Evolutionary conservation across 2,888 invertebrate genomes (phyloP).

Genomic region (Callinectes sapidus): DNA sequence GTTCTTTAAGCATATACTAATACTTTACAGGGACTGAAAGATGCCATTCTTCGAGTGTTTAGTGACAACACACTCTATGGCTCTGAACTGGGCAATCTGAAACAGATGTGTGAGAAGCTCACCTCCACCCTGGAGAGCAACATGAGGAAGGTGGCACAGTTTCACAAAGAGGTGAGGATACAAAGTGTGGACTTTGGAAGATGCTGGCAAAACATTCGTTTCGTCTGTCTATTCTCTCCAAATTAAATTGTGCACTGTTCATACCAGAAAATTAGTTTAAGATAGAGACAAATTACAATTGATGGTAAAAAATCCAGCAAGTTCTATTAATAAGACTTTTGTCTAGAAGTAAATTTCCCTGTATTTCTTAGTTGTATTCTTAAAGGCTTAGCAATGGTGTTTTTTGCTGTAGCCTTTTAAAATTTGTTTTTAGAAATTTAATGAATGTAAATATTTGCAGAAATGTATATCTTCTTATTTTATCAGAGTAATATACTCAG

Average conservation of each 20-base stretch:
- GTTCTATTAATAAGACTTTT: too few relatives aligned
- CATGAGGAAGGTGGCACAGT: slow-evolving; percentile 69
- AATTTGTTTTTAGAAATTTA: too few relatives aligned
- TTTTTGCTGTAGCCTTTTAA: too few relatives aligned
- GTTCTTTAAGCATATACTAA: background rate
- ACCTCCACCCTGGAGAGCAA: slow-evolving; percentile 66
- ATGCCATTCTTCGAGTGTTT: slow-evolving; percentile 61
- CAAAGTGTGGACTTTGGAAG: background rate
- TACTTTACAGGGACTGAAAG: slow-evolving; percentile 61
- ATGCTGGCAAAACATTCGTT: background rate
- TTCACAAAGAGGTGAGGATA: slow-evolving; percentile 70
- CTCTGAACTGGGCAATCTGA: slow-evolving; percentile 64
- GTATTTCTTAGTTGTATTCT: too few relatives aligned
- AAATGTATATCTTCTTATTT: background rate
- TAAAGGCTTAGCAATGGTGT: too few relatives aligned
- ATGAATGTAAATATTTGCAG: too few relatives aligned
- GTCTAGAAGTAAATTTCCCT: too few relatives aligned
- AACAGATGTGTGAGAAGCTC: slow-evolving; percentile 64
- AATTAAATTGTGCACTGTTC: background rate
- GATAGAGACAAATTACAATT: too few relatives aligned
- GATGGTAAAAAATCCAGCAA: too few relatives aligned
- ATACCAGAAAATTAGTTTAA: background rate
- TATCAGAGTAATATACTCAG: too few relatives aligned
- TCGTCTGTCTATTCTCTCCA: background rate
- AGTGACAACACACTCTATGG: slow-evolving; percentile 63